Percentiles rank a stretch among this genome's conserved stretches.
Conservation (phyloP, 2,113 vertebrate species). For the Syrrhaptes paradoxus region DNA sequence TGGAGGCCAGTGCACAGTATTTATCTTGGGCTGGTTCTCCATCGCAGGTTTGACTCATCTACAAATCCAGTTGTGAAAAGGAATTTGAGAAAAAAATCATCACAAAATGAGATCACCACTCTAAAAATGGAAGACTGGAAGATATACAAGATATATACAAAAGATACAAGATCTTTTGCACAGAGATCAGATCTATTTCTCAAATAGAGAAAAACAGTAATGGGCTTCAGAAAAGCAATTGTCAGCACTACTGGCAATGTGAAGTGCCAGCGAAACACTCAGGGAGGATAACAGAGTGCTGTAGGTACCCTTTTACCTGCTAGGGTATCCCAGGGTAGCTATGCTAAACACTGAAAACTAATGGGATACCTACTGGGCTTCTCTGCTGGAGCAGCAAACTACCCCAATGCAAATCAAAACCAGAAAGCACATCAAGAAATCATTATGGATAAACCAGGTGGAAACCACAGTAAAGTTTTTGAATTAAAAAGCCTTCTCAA, state of each 20-base stretch:
- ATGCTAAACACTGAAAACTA: not conserved
- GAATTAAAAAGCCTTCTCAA: not conserved
- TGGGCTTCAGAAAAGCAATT: not conserved
- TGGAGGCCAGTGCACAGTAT: not conserved
- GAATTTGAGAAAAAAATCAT: not conserved
- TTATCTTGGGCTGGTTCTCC: not conserved
- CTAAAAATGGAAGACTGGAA: not conserved
- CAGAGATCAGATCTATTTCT: not conserved
- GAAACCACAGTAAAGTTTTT: not conserved
- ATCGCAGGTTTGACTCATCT: not conserved
- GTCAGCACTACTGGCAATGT: not conserved
- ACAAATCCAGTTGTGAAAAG: not conserved
- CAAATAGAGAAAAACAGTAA: not conserved
- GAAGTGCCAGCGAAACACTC: not conserved
- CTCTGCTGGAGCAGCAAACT: not conserved
- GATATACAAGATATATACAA: not conserved
- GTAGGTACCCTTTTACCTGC: not conserved
- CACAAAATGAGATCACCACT: not conserved
- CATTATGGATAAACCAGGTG: not conserved
- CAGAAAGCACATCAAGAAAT: not conserved
- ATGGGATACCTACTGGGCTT: not conserved
- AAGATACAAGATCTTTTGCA: not conserved
- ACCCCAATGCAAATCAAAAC: not conserved
- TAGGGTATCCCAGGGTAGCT: not conserved
- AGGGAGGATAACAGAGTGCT: not conserved